Evolutionary conservation across 2,797 vertebrate species (phyloP).

Genomic region (Neostethus bicornis): DNA sequence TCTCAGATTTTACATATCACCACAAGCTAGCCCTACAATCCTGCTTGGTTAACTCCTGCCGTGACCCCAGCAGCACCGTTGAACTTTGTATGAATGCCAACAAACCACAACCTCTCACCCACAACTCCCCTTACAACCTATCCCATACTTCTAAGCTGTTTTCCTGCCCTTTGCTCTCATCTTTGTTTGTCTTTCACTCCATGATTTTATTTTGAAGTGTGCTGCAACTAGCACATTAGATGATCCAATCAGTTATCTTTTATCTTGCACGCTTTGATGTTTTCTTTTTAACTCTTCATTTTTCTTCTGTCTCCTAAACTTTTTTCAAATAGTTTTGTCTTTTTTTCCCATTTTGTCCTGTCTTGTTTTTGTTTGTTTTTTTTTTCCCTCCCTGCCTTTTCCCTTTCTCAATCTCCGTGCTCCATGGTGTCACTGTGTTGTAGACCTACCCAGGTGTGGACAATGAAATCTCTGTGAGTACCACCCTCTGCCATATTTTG

Average conservation of each 20-base stretch:
- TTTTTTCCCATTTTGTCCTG: constrained; percentile 67
- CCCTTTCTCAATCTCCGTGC: constrained; percentile 42
- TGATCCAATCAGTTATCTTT: constrained; percentile 44
- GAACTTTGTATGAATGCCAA: constrained; percentile 40
- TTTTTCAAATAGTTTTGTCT: constrained; percentile 63
- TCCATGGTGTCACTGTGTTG: constrained; percentile 78
- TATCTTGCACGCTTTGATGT: constrained; percentile 50
- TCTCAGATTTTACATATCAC: constrained; percentile 5
- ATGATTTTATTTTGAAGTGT: constrained; percentile 60
- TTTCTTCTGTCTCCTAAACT: constrained; percentile 46
- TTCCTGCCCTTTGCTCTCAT: constrained; percentile 62
- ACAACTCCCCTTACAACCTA: constrained; percentile 31
- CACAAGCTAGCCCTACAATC: neutral
- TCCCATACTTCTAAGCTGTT: constrained; percentile 50
- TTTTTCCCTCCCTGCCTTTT: constrained; percentile 34
- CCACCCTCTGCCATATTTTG: constrained; percentile 63
- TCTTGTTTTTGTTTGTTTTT: too few relatives aligned
- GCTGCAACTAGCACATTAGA: constrained; percentile 36
- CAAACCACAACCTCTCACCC: constrained; percentile 36
- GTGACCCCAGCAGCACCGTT: constrained; percentile 43
- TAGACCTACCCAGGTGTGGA: constrained; percentile 86
- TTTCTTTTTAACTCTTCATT: constrained; percentile 66
- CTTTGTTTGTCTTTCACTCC: constrained; percentile 65
- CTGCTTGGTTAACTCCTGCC: constrained; percentile 29
- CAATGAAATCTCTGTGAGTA: constrained; percentile 88